Base-by-base conservation (phyloP, 2,797 vertebrate genomes). In the Ctenopoma multispine region DNA sequence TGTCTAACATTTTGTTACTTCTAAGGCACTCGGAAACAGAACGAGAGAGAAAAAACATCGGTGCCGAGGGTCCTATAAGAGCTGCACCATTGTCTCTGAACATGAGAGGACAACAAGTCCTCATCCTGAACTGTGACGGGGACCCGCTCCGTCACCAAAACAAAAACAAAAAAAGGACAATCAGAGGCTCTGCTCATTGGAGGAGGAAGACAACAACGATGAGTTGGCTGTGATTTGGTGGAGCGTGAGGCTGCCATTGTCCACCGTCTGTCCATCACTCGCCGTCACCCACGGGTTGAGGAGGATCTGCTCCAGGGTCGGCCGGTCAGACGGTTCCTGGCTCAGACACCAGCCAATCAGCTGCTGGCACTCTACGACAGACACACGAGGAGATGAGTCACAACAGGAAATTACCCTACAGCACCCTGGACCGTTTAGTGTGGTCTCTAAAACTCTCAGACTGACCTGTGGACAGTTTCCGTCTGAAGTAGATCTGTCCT, bases 281-380 rank as follows among this genome's bases (percentile, higher is more conserved):
- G 91, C 49, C 29, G 93, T 91, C 94, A 99, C 94, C 97, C 97
- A 98, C 18, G 94, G 94, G 82, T 99, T 97, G 60, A 96, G 93
- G 23, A 96, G 93, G 63, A 99, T 96, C 92, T 98, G 96, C 90
- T 98, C 97, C 82, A 99, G 90, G 7, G 96, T 95, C n/a, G 97
- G 97, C 88, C 97, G 93, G 82, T 96, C 95, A 0, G 96, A 96
- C 38, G 97, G 97, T 90, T 96, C 93, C 92, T 96, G 89, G 75
- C 95, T 95, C 81, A 99, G 95, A 91, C 97, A 98, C 96, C 96
- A 97, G 89, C 95, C 95, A 73, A 98, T 97, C 86, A 98, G 93
- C 79, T 99, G 95, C 89, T 97, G 96, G 90, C 97, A 98, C 65
- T 96, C 97, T 99, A 90, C 90, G 89, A 67, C 56, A 27, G 10